A percentile compares a stretch with the other conserved stretches of the same genome.
Evolutionary conservation across 2,113 vertebrate species (phyloP).

Genomic region (Thermophis baileyi): DNA sequence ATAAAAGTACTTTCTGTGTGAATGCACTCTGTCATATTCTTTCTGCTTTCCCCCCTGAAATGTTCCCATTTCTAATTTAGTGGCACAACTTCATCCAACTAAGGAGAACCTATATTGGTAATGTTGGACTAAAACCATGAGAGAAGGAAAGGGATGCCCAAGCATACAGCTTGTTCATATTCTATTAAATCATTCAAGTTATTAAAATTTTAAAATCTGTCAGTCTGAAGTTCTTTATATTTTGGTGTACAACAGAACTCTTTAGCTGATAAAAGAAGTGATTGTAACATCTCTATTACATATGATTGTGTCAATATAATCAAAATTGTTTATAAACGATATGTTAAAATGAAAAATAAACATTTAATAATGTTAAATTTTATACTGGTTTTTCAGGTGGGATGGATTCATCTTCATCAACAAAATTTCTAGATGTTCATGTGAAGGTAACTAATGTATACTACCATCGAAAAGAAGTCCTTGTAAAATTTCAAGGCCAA

Average conservation of each 20-base stretch:
- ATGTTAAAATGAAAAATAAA: background rate
- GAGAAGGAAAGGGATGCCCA: background rate
- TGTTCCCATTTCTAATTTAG: background rate
- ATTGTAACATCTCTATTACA: background rate
- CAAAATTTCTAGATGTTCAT: conserved; percentile 67
- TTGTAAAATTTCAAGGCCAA: conserved; percentile 85
- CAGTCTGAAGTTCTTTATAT: background rate
- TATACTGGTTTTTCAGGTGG: conserved; percentile 70
- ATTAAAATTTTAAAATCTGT: background rate
- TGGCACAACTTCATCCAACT: background rate
- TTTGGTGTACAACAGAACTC: background rate
- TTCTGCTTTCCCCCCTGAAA: background rate
- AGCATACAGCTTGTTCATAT: background rate
- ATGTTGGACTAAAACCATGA: background rate
- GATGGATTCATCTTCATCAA: conserved; percentile 58
- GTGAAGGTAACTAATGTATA: conserved; percentile 80
- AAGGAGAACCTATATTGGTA: background rate
- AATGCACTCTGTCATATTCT: too few species aligned
- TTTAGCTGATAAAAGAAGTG: background rate
- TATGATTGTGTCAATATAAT: background rate
- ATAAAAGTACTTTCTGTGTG: background rate
- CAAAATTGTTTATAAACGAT: background rate
- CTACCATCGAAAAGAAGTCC: conserved; percentile 73
- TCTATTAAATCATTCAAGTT: background rate
- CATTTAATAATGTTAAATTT: conserved; percentile 2